Conservation (phyloP, 2,797 vertebrate species). For the Cuculus canorus region DNA sequence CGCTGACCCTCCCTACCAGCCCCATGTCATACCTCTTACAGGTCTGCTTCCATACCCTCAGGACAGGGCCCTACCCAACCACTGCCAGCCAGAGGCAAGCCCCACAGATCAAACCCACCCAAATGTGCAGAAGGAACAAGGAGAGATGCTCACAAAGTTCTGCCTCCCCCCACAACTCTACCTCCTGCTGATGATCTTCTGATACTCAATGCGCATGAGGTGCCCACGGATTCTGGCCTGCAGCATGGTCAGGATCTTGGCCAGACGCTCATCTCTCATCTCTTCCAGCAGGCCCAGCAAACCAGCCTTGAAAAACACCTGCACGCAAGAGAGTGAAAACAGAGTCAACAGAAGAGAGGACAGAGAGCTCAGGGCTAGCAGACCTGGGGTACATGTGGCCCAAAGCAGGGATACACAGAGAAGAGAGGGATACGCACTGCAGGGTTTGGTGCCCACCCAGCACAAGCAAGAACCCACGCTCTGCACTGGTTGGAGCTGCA, state of each 20-base stretch:
- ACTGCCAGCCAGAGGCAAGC: not conserved
- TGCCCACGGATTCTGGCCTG: slow-evolving; percentile 87
- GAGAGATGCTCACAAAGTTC: not conserved
- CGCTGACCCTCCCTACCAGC: not conserved
- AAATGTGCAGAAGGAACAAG: not conserved
- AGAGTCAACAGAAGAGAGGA: not conserved
- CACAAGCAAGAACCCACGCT: rapidly evolving
- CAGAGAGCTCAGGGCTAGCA: not conserved
- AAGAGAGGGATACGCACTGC: not conserved
- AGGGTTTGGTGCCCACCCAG: not conserved
- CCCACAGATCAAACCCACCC: not conserved
- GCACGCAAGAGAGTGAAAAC: not conserved
- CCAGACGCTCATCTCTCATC: slow-evolving; percentile 89
- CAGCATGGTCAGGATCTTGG: slow-evolving; percentile 88
- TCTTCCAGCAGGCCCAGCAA: slow-evolving; percentile 89
- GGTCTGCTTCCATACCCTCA: not conserved
- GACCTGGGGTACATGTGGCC: rapidly evolving
- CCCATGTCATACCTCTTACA: not conserved
- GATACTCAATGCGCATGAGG: slow-evolving; percentile 87
- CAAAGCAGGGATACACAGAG: not conserved
- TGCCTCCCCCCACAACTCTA: slow-evolving; percentile 16
- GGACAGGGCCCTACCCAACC: not conserved
- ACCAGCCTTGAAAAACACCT: slow-evolving; percentile 96
- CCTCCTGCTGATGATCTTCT: slow-evolving; percentile 84
- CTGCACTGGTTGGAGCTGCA: not conserved